Evolutionary conservation across 1,140 invertebrate species (phyloP).

Genomic region (Bathynomus jamesi): DNA sequence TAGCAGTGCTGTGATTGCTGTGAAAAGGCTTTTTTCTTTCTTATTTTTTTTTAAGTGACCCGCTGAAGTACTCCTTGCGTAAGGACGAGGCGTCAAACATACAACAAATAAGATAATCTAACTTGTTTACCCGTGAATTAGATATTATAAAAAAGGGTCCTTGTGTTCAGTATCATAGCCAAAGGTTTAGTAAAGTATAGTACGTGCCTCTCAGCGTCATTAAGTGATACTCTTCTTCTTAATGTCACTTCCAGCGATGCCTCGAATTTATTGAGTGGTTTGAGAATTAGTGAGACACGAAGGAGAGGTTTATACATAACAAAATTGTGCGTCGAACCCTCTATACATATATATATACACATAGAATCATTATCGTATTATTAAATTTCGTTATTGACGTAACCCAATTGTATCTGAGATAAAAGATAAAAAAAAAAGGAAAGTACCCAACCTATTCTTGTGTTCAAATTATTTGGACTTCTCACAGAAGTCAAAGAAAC

Average conservation of each 20-base stretch:
- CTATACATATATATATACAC: no score
- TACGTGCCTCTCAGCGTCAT: not conserved
- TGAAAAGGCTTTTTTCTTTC: no score
- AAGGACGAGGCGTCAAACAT: not conserved
- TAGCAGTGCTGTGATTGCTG: not conserved
- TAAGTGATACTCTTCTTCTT: not conserved
- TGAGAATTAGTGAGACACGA: not conserved
- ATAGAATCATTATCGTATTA: no score
- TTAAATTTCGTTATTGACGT: not conserved
- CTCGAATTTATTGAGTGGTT: not conserved
- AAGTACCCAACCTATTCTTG: no score
- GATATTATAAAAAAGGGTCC: not conserved
- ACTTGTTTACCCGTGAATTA: no score
- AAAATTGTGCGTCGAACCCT: no score
- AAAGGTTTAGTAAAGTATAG: not conserved
- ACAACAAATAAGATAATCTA: no score
- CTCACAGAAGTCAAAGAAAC: no score
- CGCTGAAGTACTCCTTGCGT: not conserved
- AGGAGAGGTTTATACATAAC: not conserved
- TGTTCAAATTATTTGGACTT: no score
- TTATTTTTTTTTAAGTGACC: no score
- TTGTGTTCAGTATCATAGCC: not conserved
- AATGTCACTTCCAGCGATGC: not conserved
- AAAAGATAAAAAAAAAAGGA: not conserved
- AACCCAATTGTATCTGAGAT: not conserved